Percentiles rank a stretch among this genome's conserved stretches.
phyloP scores from a whole-genome alignment of 2,113 vertebrate genomes.

The Camelus dromedarius region DNA sequence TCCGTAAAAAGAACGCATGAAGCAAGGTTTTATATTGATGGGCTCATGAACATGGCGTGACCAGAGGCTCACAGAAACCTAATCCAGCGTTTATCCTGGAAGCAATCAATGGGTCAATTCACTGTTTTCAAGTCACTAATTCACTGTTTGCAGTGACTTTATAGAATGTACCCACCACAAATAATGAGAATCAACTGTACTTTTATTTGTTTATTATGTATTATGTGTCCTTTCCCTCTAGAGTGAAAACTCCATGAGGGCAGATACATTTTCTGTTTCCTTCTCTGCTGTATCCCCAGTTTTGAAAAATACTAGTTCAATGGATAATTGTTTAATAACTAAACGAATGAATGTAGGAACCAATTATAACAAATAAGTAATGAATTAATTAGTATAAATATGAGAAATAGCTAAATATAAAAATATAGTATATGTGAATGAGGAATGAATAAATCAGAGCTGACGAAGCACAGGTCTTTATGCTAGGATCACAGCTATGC shows the following conservation, averaged over 20 bases:
- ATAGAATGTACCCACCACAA: not conserved
- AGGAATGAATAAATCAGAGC: not conserved
- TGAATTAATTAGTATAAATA: conserved; percentile 8
- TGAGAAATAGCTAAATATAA: not conserved
- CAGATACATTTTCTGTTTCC: not conserved
- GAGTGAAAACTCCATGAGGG: not conserved
- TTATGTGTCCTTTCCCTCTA: not conserved
- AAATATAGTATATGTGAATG: conserved; percentile 10
- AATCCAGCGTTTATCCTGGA: not conserved
- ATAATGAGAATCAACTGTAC: not conserved
- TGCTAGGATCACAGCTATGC: not conserved
- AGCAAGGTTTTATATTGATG: not conserved
- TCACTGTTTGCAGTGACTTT: not conserved
- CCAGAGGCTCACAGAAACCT: not conserved
- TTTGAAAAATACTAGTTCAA: not conserved
- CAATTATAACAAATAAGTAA: conserved; percentile 5
- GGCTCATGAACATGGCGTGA: not conserved
- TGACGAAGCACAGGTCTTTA: not conserved
- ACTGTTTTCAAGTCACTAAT: not conserved
- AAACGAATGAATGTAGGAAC: not conserved
- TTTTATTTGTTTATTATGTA: not conserved
- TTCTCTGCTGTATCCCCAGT: not conserved
- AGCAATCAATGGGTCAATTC: not conserved
- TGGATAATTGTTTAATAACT: not conserved
- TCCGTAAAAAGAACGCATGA: not conserved